Evolutionary conservation across 2,797 vertebrate species (phyloP).

Genomic region (Silurus aristotelis): DNA sequence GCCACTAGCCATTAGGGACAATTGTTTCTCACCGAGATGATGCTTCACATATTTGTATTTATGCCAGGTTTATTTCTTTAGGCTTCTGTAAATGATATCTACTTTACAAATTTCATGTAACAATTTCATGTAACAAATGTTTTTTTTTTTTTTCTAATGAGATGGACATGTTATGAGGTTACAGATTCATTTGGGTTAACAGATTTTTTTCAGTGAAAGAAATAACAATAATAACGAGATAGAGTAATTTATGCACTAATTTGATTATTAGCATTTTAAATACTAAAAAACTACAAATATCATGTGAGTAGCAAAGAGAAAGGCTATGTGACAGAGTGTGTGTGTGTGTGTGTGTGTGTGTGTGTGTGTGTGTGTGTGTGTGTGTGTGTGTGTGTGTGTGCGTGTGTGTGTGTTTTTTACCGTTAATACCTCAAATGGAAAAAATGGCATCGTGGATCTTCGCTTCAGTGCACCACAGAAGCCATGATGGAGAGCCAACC

Average conservation of each 20-base stretch:
- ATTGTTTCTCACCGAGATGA: not conserved
- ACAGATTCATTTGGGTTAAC: not conserved
- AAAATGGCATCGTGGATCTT: slow-evolving; percentile 27
- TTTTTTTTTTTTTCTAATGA: too few species aligned
- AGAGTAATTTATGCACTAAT: not conserved
- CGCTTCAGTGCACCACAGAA: slow-evolving; percentile 46
- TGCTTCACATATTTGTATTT: not conserved
- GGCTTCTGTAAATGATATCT: not conserved
- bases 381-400: slow-evolving; percentile 12
- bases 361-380: slow-evolving; percentile 11
- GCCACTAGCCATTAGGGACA: not conserved
- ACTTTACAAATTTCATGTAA: not conserved
- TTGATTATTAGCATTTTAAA: not conserved
- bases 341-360: slow-evolving; percentile 13
- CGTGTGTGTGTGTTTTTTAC: slow-evolving; percentile 32
- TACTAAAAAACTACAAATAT: not conserved
- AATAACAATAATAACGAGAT: not conserved
- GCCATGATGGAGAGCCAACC: slow-evolving; percentile 41
- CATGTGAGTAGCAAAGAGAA: not conserved
- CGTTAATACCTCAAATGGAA: slow-evolving; percentile 49
- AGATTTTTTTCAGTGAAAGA: not conserved
- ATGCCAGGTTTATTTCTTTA: not conserved
- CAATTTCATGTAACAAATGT: too few species aligned
- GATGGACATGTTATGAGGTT: too few species aligned
- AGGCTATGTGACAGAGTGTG: slow-evolving; percentile 1